Conservation (phyloP, 1,140 invertebrate species). For the Drosophila lacertosa region DNA sequence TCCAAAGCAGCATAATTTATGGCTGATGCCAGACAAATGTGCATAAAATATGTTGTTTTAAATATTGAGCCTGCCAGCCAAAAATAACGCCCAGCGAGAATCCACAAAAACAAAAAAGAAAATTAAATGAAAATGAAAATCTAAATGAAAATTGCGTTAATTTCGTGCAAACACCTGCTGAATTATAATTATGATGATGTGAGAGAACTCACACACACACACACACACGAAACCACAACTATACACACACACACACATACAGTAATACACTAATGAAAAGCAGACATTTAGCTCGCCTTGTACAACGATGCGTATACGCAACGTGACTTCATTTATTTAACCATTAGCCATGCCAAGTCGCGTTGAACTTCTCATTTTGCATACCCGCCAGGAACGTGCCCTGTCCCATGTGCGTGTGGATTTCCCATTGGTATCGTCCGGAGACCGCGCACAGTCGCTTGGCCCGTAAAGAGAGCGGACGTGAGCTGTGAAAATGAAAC, state of each 20-base stretch:
- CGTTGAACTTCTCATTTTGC: constrained; percentile 4
- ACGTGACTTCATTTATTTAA: constrained; percentile 33
- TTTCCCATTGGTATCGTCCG: constrained; percentile 67
- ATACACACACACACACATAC: constrained; percentile 5
- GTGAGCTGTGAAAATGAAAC: constrained; percentile 61
- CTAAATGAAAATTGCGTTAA: constrained; percentile 38
- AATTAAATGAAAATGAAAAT: not conserved
- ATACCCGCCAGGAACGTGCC: constrained; percentile 57
- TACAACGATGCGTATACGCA: constrained; percentile 35
- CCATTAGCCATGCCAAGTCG: constrained; percentile 7
- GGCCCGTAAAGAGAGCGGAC: constrained; percentile 24
- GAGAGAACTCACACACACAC: constrained; percentile 1
- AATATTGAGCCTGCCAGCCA: constrained; percentile 28
- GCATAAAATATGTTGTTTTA: constrained; percentile 43
- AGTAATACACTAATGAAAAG: not conserved
- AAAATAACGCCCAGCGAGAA: constrained; percentile 26
- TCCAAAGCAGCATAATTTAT: constrained; percentile 72
- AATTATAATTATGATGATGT: constrained; percentile 52
- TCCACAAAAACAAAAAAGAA: constrained; percentile 12
- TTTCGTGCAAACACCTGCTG: constrained; percentile 47
- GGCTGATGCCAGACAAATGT: constrained; percentile 40
- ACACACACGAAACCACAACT: too few species aligned
- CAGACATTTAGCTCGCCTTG: not conserved
- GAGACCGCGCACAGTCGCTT: constrained; percentile 51
- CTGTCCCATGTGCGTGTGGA: constrained; percentile 78